Evolutionary conservation across 2,113 vertebrate genomes (phyloP).

Genomic region (Labeo rohita): DNA sequence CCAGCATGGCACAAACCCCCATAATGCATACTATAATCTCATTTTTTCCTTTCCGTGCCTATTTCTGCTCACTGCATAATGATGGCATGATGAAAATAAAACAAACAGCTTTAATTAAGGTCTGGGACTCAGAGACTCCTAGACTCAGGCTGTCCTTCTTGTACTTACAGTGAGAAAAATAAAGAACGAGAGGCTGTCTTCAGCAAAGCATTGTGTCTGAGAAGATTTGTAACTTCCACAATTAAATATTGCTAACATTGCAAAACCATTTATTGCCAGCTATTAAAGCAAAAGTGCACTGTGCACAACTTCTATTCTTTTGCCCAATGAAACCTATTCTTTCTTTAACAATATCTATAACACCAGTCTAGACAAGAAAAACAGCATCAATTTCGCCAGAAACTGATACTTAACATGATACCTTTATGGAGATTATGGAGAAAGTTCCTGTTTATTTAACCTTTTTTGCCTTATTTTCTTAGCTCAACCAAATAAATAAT

Average conservation of each 20-base stretch:
- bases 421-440: not conserved
- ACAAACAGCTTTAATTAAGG: conserved; percentile 67
- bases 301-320: not conserved
- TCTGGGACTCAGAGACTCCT: not conserved
- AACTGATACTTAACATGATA: not conserved
- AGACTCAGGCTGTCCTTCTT: not conserved
- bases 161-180: not conserved
- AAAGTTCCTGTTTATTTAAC: too few relatives aligned
- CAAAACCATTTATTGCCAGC: conserved; percentile 1
- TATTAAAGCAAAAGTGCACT: not conserved
- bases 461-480: too few relatives aligned
- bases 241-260: conserved; percentile 11
- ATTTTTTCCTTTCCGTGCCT: not conserved
- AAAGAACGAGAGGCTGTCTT: not conserved
- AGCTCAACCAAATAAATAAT: too few relatives aligned
- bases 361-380: not conserved
- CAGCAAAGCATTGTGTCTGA: not conserved
- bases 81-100: conserved; percentile 57
- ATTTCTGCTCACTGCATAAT: conserved; percentile 46
- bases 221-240: conserved; percentile 8
- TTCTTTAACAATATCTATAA: not conserved
- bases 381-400: not conserved
- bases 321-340: not conserved
- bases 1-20: conserved; percentile 54
- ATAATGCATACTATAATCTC: conserved; percentile 54